A percentile compares a stretch with the other conserved stretches of the same genome.
phyloP scores from a whole-genome alignment of 2,113 vertebrate species.

The Mirza zaza region DNA sequence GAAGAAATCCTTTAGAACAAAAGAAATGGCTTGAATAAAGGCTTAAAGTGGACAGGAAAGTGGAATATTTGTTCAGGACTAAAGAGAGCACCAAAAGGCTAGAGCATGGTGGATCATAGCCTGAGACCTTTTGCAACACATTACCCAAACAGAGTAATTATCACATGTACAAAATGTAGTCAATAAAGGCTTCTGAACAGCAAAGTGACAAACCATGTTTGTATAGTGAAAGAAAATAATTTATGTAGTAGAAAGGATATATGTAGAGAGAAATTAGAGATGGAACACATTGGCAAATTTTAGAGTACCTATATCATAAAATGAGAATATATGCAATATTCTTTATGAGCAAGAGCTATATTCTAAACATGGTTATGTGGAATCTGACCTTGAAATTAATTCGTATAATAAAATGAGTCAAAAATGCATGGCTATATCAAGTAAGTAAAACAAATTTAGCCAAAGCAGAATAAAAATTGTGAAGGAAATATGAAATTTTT shows the following conservation, averaged over 20 bases:
- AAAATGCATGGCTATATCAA: not conserved
- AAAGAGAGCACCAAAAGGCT: not conserved
- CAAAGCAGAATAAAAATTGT: conserved; percentile 45
- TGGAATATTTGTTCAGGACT: not conserved
- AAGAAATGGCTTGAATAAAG: not conserved
- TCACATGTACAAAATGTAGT: not conserved
- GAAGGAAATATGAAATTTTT: not conserved
- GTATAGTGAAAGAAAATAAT: not conserved
- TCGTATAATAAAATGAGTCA: not conserved
- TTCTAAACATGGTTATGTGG: not conserved
- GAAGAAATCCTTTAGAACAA: not conserved
- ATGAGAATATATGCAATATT: not conserved
- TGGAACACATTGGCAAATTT: not conserved
- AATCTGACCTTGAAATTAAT: not conserved
- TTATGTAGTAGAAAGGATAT: not conserved
- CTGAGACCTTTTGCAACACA: not conserved
- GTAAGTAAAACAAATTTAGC: conserved; percentile 16
- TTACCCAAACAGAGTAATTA: not conserved
- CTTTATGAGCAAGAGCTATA: not conserved
- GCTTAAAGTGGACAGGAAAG: not conserved
- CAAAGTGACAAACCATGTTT: not conserved
- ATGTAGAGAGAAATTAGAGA: not conserved
- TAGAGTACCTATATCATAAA: not conserved
- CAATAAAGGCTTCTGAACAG: not conserved
- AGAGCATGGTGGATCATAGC: not conserved